Conservation (phyloP, 1,140 invertebrate genomes). For the Aphis gossypii region DNA sequence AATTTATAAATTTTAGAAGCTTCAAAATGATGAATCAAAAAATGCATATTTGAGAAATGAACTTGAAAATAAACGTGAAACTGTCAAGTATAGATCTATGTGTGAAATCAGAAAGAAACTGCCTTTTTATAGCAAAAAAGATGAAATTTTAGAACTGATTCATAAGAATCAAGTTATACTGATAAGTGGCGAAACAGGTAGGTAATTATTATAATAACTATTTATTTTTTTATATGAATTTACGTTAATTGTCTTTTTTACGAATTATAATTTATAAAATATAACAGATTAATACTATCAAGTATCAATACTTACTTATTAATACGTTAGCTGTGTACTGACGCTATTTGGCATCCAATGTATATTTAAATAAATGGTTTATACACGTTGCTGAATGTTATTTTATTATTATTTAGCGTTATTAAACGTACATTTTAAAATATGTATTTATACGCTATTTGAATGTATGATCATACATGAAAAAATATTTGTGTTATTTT, state of each 20-base stretch:
- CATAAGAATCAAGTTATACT: constrained; percentile 64
- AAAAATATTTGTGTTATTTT: too few species aligned
- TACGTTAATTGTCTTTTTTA: too few species aligned
- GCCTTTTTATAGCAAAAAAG: constrained; percentile 62
- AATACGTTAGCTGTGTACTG: too few species aligned
- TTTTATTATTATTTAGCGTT: too few species aligned
- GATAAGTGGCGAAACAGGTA: constrained; percentile 65
- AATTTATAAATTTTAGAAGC: constrained; percentile 51
- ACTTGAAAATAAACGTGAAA: constrained; percentile 60
- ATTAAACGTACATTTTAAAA: too few species aligned
- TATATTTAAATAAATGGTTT: too few species aligned
- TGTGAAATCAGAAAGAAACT: constrained; percentile 62
- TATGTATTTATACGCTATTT: too few species aligned
- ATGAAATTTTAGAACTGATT: constrained; percentile 62
- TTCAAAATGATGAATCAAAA: constrained; percentile 60
- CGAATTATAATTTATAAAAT: too few species aligned
- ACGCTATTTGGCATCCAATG: too few species aligned
- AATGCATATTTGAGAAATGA: constrained; percentile 62
- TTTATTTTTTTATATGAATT: too few species aligned
- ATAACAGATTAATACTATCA: neutral
- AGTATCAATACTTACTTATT: neutral
- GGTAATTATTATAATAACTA: constrained; percentile 59
- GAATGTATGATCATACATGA: too few species aligned
- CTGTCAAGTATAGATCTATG: constrained; percentile 62
- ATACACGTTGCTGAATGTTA: too few species aligned